A percentile compares a stretch with the other conserved stretches of the same genome.
Conservation (phyloP, 2,113 vertebrate species). For the Emydocephalus ijimae region DNA sequence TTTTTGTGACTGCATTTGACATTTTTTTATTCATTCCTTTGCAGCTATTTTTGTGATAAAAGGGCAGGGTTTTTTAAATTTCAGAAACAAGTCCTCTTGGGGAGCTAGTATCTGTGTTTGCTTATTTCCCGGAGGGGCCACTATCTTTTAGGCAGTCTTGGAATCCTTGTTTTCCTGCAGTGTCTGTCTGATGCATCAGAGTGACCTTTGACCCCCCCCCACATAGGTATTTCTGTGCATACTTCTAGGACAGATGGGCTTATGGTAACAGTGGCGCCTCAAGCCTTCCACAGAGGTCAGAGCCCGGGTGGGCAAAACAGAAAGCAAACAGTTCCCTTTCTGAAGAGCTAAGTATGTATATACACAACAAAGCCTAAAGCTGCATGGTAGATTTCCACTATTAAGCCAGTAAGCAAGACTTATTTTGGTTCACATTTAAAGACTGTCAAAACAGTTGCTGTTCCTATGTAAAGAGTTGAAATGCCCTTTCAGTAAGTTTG, state of each 20-base stretch:
- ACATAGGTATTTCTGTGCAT: conserved; percentile 25
- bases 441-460: not conserved
- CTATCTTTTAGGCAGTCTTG: not conserved
- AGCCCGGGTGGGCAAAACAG: not conserved
- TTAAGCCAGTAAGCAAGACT: not conserved
- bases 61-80: not conserved
- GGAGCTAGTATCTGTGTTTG: not conserved
- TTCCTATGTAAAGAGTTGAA: not conserved
- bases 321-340: conserved; percentile 1
- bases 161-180: not conserved
- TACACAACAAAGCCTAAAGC: not conserved
- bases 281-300: not conserved
- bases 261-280: not conserved
- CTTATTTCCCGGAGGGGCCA: conserved; percentile 8
- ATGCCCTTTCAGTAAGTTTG: not conserved
- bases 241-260: not conserved
- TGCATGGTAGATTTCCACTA: not conserved
- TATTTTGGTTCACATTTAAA: not conserved
- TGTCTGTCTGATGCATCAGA: not conserved
- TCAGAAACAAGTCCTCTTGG: not conserved
- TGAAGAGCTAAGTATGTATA: conserved; percentile 16
- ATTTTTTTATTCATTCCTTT: conserved; percentile 24
- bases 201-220: conserved; percentile 4
- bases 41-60: not conserved
- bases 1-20: conserved; percentile 12